Conservation (phyloP, 2,113 vertebrate genomes). For the Murina feae region DNA sequence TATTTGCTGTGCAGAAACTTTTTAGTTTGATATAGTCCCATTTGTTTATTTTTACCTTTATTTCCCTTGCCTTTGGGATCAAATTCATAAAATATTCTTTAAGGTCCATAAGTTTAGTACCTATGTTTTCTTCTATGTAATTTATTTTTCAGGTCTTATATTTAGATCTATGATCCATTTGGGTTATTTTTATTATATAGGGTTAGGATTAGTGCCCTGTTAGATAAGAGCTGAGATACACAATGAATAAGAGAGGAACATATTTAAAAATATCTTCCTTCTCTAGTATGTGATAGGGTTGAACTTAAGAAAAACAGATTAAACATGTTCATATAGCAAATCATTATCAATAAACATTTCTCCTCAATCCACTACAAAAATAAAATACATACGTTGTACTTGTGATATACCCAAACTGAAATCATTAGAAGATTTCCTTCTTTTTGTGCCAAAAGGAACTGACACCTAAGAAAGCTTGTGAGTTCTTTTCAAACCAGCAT, state of each 20-base stretch:
- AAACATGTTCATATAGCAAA: background rate
- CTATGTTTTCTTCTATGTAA: too few relatives aligned
- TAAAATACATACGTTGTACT: background rate
- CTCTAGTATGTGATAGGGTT: background rate
- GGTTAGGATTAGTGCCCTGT: background rate
- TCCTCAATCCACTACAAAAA: slow-evolving; percentile 7
- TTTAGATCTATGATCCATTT: too few relatives aligned
- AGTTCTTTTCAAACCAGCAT: slow-evolving; percentile 45
- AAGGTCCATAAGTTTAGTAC: too few relatives aligned
- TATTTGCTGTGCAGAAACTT: background rate
- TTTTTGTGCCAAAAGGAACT: background rate
- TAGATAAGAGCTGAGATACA: background rate
- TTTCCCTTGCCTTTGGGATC: too few relatives aligned
- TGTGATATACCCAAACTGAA: background rate
- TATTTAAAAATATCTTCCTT: background rate
- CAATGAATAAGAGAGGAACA: background rate
- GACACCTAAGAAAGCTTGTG: slow-evolving; percentile 49
- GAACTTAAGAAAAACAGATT: background rate
- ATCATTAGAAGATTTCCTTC: background rate
- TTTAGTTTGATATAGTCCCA: background rate
- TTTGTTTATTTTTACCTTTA: background rate
- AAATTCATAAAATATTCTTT: too few relatives aligned
- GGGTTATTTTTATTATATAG: too few relatives aligned
- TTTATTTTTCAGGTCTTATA: too few relatives aligned
- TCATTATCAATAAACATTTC: background rate